phyloP scores from a whole-genome alignment of 2,113 vertebrate species.

The Campylorhamphus procurvoides region DNA sequence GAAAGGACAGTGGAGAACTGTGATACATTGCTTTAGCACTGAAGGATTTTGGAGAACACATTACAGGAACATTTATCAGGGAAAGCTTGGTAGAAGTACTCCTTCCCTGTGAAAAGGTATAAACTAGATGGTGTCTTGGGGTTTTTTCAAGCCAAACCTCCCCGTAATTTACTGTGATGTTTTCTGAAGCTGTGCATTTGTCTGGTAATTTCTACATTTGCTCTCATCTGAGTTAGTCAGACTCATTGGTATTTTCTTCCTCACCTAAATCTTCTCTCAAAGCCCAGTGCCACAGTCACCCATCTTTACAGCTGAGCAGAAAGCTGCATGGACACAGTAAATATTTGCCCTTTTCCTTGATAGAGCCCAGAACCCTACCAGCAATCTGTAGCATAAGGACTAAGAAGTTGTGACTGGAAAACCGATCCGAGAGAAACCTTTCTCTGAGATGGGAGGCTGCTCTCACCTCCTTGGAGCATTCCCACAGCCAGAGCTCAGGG shows the following conservation, averaged over 20 bases:
- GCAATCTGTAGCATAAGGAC: not conserved
- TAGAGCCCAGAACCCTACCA: not conserved
- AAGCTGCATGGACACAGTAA: not conserved
- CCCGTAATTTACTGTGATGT: not conserved
- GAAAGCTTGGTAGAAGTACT: not conserved
- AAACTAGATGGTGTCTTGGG: not conserved
- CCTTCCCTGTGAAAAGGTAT: not conserved
- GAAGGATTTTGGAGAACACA: not conserved
- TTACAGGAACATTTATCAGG: not conserved
- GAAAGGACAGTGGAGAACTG: not conserved
- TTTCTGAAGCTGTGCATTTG: not conserved
- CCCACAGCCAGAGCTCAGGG: conserved; percentile 35
- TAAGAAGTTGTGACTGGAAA: conserved; percentile 27
- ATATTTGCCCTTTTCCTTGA: not conserved
- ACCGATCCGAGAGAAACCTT: not conserved
- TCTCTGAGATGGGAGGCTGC: not conserved
- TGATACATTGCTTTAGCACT: not conserved
- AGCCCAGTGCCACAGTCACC: not conserved
- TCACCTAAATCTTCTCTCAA: not conserved
- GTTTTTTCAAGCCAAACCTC: not conserved
- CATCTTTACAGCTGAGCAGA: not conserved
- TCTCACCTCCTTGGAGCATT: conserved; percentile 31
- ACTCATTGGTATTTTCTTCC: not conserved
- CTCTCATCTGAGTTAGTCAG: not conserved
- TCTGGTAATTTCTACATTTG: not conserved